These are phyloP conservation scores for Rallus crepitans DNA, from an alignment of 2,797 vertebrate genomes.

Conservation along the genomic window DNA sequence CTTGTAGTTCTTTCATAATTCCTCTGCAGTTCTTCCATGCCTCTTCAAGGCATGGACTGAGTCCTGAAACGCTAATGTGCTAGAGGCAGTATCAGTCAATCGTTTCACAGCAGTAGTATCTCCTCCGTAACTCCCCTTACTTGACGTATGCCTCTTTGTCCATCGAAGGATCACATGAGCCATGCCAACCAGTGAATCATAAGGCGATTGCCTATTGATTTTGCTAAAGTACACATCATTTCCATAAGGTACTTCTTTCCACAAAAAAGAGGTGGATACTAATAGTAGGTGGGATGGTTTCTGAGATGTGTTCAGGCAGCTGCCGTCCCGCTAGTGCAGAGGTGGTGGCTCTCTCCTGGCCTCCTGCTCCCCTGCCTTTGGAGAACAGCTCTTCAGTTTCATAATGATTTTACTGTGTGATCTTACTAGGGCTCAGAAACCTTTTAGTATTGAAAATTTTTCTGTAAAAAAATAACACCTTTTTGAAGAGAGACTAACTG, in stretches of 20 bases:
- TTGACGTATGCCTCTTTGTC: background rate
- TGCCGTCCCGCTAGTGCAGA: background rate
- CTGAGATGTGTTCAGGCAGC: background rate
- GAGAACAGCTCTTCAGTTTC: background rate
- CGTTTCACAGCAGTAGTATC: background rate
- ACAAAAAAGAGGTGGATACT: background rate
- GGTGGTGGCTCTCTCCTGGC: too few relatives aligned
- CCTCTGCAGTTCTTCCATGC: background rate
- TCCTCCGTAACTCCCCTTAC: background rate
- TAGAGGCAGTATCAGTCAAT: background rate
- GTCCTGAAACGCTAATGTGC: background rate
- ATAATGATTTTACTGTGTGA: background rate
- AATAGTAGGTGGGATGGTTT: background rate
- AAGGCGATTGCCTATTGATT: background rate
- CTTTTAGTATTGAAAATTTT: background rate
- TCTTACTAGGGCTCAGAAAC: background rate
- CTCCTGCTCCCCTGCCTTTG: background rate
- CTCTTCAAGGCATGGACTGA: background rate
- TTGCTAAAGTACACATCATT: background rate
- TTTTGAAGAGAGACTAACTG: background rate
- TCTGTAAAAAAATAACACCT: background rate
- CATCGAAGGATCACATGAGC: background rate
- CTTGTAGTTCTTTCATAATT: background rate
- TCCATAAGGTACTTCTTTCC: background rate
- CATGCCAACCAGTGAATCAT: background rate